Evolutionary conservation across 2,113 vertebrate species (phyloP).

Genomic region (Sprattus sprattus): DNA sequence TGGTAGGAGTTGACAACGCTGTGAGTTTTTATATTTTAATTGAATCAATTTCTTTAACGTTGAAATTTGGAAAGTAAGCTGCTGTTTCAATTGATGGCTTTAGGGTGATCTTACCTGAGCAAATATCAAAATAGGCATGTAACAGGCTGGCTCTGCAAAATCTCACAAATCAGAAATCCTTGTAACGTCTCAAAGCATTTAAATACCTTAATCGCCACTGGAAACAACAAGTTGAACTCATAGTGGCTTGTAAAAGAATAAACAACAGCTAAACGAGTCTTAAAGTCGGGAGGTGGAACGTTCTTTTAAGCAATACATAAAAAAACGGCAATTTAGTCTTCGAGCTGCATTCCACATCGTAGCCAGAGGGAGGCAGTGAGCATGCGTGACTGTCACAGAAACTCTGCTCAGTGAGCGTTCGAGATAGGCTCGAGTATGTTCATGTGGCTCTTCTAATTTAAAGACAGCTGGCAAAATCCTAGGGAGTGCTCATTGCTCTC

Average conservation of each 20-base stretch:
- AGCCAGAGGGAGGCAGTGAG: conserved; percentile 12
- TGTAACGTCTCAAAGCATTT: no score
- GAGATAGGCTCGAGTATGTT: background rate
- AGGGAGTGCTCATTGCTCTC: no score
- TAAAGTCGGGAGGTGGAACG: background rate
- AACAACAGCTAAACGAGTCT: background rate
- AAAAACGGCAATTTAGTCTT: background rate
- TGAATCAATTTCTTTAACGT: background rate
- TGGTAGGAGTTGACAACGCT: no score
- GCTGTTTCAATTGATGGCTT: background rate
- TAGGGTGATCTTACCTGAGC: no score
- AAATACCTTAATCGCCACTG: no score
- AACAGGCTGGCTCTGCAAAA: no score
- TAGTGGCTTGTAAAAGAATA: background rate
- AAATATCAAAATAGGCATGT: background rate
- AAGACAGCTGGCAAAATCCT: no score
- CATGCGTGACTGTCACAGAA: background rate
- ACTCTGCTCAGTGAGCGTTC: background rate
- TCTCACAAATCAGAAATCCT: no score
- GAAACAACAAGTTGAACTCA: no score
- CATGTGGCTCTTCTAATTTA: no score
- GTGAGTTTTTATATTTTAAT: no score
- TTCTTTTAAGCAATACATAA: background rate
- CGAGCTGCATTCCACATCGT: background rate
- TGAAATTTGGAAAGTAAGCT: background rate